A percentile compares a stretch with the other conserved stretches of the same genome.
phyloP scores from a whole-genome alignment of 2,888 invertebrate species.

The Hartigia nigra region DNA sequence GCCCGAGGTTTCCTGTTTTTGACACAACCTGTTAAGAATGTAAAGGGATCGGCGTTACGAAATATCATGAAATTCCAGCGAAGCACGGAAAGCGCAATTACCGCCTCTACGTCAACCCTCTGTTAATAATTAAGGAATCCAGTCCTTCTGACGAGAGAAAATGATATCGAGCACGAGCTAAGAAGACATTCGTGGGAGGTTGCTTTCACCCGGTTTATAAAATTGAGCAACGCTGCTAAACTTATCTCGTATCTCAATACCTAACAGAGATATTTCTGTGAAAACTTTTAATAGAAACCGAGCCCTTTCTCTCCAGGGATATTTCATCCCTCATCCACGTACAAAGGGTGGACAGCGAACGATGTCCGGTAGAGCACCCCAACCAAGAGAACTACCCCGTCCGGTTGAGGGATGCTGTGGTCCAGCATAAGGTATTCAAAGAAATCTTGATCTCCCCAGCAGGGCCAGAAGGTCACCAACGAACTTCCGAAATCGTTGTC shows the following conservation, averaged over 20 bases:
- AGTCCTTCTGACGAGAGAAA: neutral
- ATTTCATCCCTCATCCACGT: conserved; percentile 42
- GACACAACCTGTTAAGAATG: neutral
- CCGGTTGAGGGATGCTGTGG: conserved; percentile 45
- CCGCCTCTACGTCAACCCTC: neutral
- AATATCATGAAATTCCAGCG: neutral
- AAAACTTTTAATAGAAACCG: conserved; percentile 45
- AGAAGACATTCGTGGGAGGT: neutral
- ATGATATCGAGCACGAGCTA: neutral
- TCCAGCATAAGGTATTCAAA: conserved; percentile 41
- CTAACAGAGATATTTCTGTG: neutral
- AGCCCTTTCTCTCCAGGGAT: conserved; percentile 26
- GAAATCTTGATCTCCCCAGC: conserved; percentile 31
- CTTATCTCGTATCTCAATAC: neutral
- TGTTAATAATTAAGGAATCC: neutral
- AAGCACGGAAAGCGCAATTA: neutral
- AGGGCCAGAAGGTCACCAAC: conserved; percentile 42
- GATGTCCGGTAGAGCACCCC: conserved; percentile 31
- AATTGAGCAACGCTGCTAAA: neutral
- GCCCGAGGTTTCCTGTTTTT: neutral
- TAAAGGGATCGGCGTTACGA: neutral
- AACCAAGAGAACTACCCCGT: conserved; percentile 42
- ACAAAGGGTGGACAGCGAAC: conserved; percentile 33
- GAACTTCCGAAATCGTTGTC: conserved; percentile 39
- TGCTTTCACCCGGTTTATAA: neutral